Conservation (phyloP, 2,888 invertebrate genomes). For the Phengaris alcon region DNA sequence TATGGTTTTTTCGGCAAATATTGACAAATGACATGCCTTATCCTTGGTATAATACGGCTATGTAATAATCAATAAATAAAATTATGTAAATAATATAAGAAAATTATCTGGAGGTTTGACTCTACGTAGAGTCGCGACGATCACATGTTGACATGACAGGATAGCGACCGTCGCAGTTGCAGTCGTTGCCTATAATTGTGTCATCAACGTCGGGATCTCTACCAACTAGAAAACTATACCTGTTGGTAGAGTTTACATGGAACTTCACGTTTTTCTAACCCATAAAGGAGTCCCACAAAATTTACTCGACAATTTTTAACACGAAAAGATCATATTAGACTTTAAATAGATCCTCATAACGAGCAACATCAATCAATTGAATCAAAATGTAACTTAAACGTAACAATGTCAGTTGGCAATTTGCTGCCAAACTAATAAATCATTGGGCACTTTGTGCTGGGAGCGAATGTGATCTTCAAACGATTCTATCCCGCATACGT, state of each 20-base stretch:
- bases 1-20: too few relatives aligned
- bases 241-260: neutral
- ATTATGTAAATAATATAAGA: too few relatives aligned
- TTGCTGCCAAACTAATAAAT: conserved; percentile 37
- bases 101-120: too few relatives aligned
- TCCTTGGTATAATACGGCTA: too few relatives aligned
- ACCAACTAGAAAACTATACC: neutral
- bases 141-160: neutral
- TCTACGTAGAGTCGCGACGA: too few relatives aligned
- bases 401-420: conserved; percentile 32
- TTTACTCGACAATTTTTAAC: neutral
- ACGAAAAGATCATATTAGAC: neutral
- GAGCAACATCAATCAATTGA: neutral
- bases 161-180: neutral
- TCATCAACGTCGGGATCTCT: too few relatives aligned
- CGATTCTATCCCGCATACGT: conserved; percentile 37
- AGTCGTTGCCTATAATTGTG: too few relatives aligned
- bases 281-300: neutral
- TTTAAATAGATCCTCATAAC: neutral
- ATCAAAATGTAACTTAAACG: conserved; percentile 29
- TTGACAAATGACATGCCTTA: too few relatives aligned
- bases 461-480: conserved; percentile 39
- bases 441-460: conserved; percentile 34
- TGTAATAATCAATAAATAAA: too few relatives aligned
- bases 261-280: neutral